Evolutionary conservation across 2,888 invertebrate species (phyloP).

Genomic region (Clitarchus hookeri): DNA sequence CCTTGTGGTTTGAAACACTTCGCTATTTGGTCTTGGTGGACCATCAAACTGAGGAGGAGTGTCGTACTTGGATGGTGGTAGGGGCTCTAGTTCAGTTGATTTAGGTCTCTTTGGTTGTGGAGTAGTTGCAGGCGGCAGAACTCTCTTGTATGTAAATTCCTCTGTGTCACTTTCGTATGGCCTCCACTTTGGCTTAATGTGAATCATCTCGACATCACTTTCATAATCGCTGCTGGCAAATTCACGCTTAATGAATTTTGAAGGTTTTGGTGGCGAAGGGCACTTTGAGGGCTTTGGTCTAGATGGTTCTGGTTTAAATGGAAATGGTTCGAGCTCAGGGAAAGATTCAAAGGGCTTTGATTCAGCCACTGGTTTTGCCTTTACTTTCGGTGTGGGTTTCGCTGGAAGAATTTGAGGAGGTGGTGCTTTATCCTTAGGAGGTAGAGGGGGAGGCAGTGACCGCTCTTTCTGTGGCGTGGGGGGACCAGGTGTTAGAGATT

Average conservation of each 20-base stretch:
- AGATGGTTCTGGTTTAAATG: slow-evolving; percentile 56
- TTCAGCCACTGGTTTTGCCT: slow-evolving; percentile 43
- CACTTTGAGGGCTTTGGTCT: slow-evolving; percentile 52
- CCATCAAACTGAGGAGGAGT: slow-evolving; percentile 56
- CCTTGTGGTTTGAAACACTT: slow-evolving; percentile 31
- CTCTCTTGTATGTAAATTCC: slow-evolving; percentile 62
- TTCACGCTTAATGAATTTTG: slow-evolving; percentile 61
- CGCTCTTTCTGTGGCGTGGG: slow-evolving; percentile 52
- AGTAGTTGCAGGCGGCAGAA: slow-evolving; percentile 57
- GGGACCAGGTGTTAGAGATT: slow-evolving; percentile 52
- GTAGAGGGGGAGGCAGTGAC: slow-evolving; percentile 56
- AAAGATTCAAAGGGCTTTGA: slow-evolving; percentile 54
- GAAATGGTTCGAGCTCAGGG: slow-evolving; percentile 58
- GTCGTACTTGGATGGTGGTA: slow-evolving; percentile 62
- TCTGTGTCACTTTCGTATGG: slow-evolving; percentile 68
- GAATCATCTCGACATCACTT: slow-evolving; percentile 63
- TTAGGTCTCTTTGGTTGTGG: slow-evolving; percentile 55
- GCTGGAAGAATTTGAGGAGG: slow-evolving; percentile 48
- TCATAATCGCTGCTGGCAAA: slow-evolving; percentile 70
- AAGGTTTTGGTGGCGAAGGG: slow-evolving; percentile 62
- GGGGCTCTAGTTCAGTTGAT: slow-evolving; percentile 61
- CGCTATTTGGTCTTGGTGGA: slow-evolving; percentile 48
- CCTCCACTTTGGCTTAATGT: slow-evolving; percentile 60
- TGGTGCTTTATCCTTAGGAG: slow-evolving; percentile 50
- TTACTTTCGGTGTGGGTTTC: slow-evolving; percentile 39